Conservation (phyloP, 2,113 vertebrate species). For the Myiopsitta monachus region DNA sequence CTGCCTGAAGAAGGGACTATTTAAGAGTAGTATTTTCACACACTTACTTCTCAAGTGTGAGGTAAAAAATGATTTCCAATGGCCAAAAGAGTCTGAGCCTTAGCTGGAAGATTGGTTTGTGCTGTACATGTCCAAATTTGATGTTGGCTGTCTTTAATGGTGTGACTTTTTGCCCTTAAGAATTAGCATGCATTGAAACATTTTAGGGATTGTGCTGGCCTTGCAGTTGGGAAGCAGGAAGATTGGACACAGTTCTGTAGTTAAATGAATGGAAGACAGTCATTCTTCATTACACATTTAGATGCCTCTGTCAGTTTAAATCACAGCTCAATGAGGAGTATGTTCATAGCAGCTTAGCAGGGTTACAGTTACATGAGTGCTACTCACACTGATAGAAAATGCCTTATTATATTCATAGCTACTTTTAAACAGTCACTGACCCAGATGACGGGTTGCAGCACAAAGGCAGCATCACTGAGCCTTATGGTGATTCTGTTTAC, state of each 20-base stretch:
- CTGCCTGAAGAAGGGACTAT: neutral
- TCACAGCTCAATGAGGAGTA: neutral
- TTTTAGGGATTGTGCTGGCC: neutral
- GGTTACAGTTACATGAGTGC: neutral
- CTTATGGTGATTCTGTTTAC: neutral
- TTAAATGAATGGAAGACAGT: neutral
- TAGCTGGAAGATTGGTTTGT: neutral
- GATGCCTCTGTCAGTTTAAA: neutral
- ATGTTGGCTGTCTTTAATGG: neutral
- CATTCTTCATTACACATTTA: neutral
- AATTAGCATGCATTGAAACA: neutral
- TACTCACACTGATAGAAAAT: neutral
- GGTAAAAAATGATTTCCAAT: neutral
- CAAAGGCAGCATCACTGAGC: neutral
- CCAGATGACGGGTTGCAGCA: neutral
- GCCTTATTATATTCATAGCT: neutral
- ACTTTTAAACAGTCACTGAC: neutral
- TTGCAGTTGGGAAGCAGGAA: neutral
- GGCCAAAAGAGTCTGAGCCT: neutral
- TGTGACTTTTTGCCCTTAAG: neutral
- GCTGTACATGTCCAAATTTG: neutral
- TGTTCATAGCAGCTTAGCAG: neutral
- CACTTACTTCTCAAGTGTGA: neutral
- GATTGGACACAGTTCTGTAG: neutral
- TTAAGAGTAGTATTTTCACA: neutral